These are phyloP conservation scores for Donacobius atricapilla DNA, from an alignment of 2,113 vertebrate species.

Conservation along the genomic window DNA sequence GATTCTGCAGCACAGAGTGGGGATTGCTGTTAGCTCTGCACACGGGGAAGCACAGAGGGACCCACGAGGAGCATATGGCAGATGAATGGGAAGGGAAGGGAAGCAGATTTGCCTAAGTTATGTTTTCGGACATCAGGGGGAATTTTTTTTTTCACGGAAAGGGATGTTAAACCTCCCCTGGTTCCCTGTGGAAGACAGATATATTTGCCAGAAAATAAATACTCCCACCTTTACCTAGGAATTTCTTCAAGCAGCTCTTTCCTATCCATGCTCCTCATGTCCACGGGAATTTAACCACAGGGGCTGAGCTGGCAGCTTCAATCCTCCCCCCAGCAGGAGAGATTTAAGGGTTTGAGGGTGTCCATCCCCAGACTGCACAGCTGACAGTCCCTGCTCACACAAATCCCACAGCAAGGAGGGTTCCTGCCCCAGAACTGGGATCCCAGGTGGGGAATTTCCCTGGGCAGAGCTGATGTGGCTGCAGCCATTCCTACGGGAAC, in stretches of 20 bases:
- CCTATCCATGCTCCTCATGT: background rate
- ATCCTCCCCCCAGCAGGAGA: background rate
- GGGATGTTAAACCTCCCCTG: background rate
- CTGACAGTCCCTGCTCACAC: background rate
- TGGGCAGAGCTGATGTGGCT: background rate
- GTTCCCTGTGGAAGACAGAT: background rate
- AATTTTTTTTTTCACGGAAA: background rate
- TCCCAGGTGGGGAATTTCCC: background rate
- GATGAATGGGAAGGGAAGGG: background rate
- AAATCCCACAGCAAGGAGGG: background rate
- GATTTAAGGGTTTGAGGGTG: background rate
- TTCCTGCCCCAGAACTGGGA: background rate
- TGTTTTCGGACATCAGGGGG: background rate
- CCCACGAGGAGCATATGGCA: background rate
- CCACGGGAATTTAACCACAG: background rate
- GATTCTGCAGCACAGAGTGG: background rate
- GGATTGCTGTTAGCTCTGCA: background rate
- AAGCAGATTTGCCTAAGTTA: background rate
- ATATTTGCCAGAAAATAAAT: background rate
- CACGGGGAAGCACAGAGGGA: background rate
- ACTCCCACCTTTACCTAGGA: background rate
- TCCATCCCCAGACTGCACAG: background rate
- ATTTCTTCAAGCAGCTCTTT: background rate
- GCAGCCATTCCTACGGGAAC: background rate
- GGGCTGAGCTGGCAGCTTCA: background rate